Conservation (phyloP, 1,140 invertebrate species). For the Wasmannia auropunctata region DNA sequence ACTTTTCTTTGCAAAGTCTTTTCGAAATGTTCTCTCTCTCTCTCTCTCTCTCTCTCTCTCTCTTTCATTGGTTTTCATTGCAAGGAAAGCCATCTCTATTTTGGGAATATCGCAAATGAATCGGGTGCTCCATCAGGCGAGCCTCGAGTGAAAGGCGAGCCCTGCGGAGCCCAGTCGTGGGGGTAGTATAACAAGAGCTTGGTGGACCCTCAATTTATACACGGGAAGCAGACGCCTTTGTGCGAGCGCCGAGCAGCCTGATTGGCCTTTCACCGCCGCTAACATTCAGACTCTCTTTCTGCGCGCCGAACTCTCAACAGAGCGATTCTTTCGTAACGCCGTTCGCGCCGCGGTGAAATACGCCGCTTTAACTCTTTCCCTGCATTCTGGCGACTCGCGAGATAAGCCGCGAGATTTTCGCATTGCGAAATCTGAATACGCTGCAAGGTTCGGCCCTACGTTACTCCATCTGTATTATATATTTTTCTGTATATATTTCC, state of each 20-base stretch:
- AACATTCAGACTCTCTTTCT: neutral
- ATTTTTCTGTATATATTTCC: no score
- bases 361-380: neutral
- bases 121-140: neutral
- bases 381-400: neutral
- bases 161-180: neutral
- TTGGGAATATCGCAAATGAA: constrained; percentile 2
- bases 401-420: neutral
- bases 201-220: constrained; percentile 44
- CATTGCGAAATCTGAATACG: neutral
- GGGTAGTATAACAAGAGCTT: neutral
- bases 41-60: neutral
- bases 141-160: constrained; percentile 32
- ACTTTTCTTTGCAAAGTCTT: neutral
- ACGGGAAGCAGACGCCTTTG: constrained; percentile 45
- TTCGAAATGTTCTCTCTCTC: neutral
- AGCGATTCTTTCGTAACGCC: neutral
- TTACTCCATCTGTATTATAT: neutral
- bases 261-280: constrained; percentile 40
- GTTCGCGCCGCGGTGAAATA: neutral
- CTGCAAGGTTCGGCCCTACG: neutral
- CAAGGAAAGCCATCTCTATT: neutral
- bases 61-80: neutral
- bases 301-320: neutral
- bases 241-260: neutral